phyloP scores from a whole-genome alignment of 2,797 vertebrate genomes.

The Melanotaenia trifasciata region DNA sequence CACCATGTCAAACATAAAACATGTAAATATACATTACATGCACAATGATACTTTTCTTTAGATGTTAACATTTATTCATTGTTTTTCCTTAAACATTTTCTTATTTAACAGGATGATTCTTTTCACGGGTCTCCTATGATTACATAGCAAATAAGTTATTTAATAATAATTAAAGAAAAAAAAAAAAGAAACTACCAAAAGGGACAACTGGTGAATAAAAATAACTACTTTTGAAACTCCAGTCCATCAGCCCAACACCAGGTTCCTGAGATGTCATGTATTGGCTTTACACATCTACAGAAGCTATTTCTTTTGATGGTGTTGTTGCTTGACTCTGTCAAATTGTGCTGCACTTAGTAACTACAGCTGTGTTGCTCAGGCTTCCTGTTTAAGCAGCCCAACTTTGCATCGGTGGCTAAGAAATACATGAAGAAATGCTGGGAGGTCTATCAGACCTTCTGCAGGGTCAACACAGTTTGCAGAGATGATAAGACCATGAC shows the following conservation, averaged over 20 bases:
- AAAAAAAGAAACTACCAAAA: background rate
- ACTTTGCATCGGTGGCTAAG: constrained; percentile 60
- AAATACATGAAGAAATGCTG: constrained; percentile 83
- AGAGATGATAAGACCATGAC: constrained; percentile 82
- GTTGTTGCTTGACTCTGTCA: background rate
- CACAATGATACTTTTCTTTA: too few relatives aligned
- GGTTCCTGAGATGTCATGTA: background rate
- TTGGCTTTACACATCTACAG: background rate
- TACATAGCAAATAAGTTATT: background rate
- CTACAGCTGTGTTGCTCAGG: constrained; percentile 61
- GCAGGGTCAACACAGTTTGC: constrained; percentile 31
- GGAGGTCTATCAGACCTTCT: constrained; percentile 83
- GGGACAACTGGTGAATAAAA: background rate
- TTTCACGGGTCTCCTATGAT: too few relatives aligned
- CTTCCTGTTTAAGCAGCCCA: constrained; percentile 78
- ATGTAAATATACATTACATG: too few relatives aligned
- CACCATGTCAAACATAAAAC: too few relatives aligned
- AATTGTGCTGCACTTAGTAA: background rate
- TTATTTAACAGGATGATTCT: too few relatives aligned
- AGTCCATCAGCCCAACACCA: background rate
- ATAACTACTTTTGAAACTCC: background rate
- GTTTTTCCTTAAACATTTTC: too few relatives aligned
- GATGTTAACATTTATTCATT: too few relatives aligned
- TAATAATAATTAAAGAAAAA: background rate
- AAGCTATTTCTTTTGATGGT: background rate